Base-by-base conservation (phyloP, 1,140 invertebrate species). In the Platyura marginata region DNA sequence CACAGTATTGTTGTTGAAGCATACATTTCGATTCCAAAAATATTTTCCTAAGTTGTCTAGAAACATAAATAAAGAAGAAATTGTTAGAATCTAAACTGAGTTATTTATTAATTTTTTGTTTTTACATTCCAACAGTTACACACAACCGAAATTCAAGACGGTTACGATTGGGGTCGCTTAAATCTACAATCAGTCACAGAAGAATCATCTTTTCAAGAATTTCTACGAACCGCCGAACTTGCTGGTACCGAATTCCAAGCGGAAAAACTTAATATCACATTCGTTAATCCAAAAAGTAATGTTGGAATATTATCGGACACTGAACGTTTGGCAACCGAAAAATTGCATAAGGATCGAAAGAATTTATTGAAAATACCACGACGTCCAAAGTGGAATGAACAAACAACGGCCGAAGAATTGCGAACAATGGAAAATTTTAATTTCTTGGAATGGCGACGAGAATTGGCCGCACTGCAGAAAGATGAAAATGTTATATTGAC, bases 141-240 rank as follows among this genome's bases (percentile, higher is more conserved):
- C 52, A 89, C 84, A 9, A 75, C 81, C 22, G 87, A 93, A 53
- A 61, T 94, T 1, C 71, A 82, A 54, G 90, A 94, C 69, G 88
- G 85, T 3, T 86, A 83, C 52, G 84, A 93, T 41, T 93, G 85
- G 85, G 81, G 79, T 36, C 69, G 83, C 32, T 62, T 93, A 0
- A 92, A 94, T 65, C 65, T 95, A 3, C 79, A 88, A 55, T 97
- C 92, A 1, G 83, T 97, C 0, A 98, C 93, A 1, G 92, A 97
- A 55, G 87, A 98, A 59, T 89, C 77, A 41, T 89, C 87, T 16
- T 77, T 98, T 44, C 85, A 96, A 67, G 94, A 98, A 51, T 98
- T 98, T 61, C 63, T 98, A 1, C 79, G 83, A 0, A 97, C 85
- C 1, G 93, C 93, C 6, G 79, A 94, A 62, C 62, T 98, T 35